A percentile compares a stretch with the other conserved stretches of the same genome.
Conservation (phyloP, 2,113 vertebrate genomes). For the Meleagris gallopavo region DNA sequence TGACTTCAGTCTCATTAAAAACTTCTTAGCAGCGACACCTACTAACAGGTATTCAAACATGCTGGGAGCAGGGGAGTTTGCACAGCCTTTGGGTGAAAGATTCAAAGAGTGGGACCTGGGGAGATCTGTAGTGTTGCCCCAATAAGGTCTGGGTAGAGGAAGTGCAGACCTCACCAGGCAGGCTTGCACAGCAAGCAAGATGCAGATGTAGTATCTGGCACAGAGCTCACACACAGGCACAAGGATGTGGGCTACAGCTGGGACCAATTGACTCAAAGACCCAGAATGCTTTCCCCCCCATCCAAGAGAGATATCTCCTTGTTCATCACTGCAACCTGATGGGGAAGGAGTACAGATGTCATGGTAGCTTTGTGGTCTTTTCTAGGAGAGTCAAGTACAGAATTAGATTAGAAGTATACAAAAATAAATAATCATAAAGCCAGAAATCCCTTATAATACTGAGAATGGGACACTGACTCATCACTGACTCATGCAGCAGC, state of each 20-base stretch:
- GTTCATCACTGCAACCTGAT: accelerated
- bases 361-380: neutral
- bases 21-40: neutral
- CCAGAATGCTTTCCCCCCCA: neutral
- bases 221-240: accelerated
- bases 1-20: neutral
- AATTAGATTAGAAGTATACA: neutral
- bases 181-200: neutral
- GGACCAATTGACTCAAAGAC: neutral
- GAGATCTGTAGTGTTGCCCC: neutral
- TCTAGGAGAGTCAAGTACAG: neutral
- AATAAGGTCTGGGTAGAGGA: neutral
- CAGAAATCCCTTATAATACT: neutral
- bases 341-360: neutral
- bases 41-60: accelerated
- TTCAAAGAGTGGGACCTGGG: neutral
- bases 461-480: neutral
- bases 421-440: neutral
- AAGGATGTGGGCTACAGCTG: neutral
- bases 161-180: neutral
- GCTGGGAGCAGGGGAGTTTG: neutral
- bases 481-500: neutral
- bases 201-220: neutral
- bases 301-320: neutral
- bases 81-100: neutral